Evolutionary conservation across 2,113 vertebrate species (phyloP), one percentile per base, ranked within the genome.

Genomic region (Gallinago jamesoni): DNA sequence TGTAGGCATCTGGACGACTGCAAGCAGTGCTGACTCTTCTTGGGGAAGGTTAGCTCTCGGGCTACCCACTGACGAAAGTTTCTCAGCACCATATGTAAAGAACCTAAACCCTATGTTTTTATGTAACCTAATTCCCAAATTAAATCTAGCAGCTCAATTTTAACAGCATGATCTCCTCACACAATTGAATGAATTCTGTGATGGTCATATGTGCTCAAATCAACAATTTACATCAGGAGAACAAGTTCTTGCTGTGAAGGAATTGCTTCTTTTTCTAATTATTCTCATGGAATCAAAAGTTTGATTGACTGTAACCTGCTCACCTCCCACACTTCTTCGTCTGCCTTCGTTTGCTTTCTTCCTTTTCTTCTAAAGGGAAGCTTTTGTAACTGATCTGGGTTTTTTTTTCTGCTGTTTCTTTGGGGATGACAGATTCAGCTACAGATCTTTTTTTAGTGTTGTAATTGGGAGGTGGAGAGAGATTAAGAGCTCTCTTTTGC

Each of bases 401-500:
- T 37, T 53, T 93, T 97, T 95, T 48, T 95, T 96, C 84, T 88
- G 37, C 64, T 93, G 14, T 88, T 92, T 95, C 83, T 94, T 85
- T 87, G 19, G 59, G 76, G 25, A 64, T 68, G 62, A 87, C 62
- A 94, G 87, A 89, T 93, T 90, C 84, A 90, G 41, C 76, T 41
- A 12, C 45, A 37, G 39, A 31, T 93, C 24, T 67, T 66, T 66
- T 94, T 84, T 90, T 92, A 45, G 66, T 72, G 56, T 56, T 92
- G 52, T 27, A 43, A 6, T 45, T 90, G 66, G 53, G 48, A 87
- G 50, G 45, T 78, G 48, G 45, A 92, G 47, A 67, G 92, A 45
- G 60, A 81, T 87, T 52, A 83, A 77, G 83, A 55, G 60, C 33
- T 93, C 48, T 0, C 0, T 86, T 70, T 14, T 16, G 45, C 53